These are phyloP conservation scores for Embiotoca jacksoni DNA, from an alignment of 2,113 vertebrate species.

Conservation along the genomic window DNA sequence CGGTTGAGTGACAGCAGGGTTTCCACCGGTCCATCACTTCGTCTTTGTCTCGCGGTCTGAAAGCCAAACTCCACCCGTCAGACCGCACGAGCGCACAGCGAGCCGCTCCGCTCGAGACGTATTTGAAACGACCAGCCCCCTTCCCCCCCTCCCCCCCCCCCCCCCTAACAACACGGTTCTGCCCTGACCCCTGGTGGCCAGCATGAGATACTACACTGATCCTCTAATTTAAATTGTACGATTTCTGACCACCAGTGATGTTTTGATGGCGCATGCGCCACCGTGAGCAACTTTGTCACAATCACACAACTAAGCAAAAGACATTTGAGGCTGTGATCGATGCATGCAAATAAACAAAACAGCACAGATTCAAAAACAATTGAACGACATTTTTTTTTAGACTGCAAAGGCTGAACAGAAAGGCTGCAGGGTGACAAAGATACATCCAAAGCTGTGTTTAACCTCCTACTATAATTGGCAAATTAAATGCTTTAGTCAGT, in stretches of 20 bases:
- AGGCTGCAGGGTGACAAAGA: no score
- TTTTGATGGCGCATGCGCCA: no score
- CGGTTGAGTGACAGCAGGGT: not conserved
- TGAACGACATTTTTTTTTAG: no score
- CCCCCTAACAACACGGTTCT: not conserved
- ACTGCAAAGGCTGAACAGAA: no score
- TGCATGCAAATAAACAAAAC: no score
- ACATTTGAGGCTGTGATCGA: no score
- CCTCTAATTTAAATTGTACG: no score
- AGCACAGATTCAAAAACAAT: no score
- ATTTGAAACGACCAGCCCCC: not conserved
- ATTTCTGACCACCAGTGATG: no score
- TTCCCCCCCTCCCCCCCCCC: not conserved
- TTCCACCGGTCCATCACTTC: slow-evolving; percentile 32
- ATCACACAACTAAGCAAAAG: no score
- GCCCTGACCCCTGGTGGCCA: slow-evolving; percentile 41
- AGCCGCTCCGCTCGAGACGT: slow-evolving; percentile 2
- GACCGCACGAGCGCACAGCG: slow-evolving; percentile 25
- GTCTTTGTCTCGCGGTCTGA: slow-evolving; percentile 67
- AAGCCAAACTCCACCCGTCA: slow-evolving; percentile 68
- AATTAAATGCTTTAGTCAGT: not conserved
- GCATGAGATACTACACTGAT: not conserved
- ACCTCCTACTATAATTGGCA: not conserved
- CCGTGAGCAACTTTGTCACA: no score
- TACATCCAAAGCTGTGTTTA: no score